Base-by-base conservation (phyloP, 2,113 vertebrate genomes). In the Trichechus manatus region DNA sequence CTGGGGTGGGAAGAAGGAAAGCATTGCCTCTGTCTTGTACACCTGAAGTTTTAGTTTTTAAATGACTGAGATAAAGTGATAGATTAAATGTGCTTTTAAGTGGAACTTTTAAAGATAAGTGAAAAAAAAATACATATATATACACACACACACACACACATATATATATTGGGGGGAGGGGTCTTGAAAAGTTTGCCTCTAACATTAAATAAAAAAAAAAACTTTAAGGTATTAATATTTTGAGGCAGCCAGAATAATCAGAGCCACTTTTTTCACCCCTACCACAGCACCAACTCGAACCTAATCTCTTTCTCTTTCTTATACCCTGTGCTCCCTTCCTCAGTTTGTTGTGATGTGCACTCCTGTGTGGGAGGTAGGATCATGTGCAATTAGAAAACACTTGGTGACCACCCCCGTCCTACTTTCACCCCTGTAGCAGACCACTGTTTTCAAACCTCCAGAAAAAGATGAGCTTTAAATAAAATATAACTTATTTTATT, bases 21-120 rank as follows among this genome's bases (percentile, higher is more conserved):
- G 0, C 44, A 39, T 47, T 44, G 5, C 78, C 11, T 80, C 63
- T 90, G 56, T 64, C 42, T 79, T 83, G 14, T 29, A 77, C n/a
- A 59, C 27, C 59, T 61, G 33, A 50, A 68, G 36, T 29, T 77
- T n/a, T 25, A 10, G 17, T 83, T 95, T 78, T 56, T 78, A 6
- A 8, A 6, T 82, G 29, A 23, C 22, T 82, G 81, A 68, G 36
- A 78, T 63, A 75, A 64, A 75, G 2, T 53, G 31, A 78, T 87
- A 81, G 31, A 36, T 84, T 81, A 82, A 82, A 59, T 93, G 9
- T 94, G 25, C 33, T 72, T 92, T 25, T 50, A 83, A 83, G 5
- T 92, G 36, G 31, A 72, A 81, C 39, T 86, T 93, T 81, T 75
- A 27, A 81, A 95, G 80, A 68, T 88, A 78, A 94, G 78, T 79